A percentile compares a stretch with the other conserved stretches of the same genome.
Conservation (phyloP, 2,797 vertebrate genomes). For the Cyprinodon diabolis region DNA sequence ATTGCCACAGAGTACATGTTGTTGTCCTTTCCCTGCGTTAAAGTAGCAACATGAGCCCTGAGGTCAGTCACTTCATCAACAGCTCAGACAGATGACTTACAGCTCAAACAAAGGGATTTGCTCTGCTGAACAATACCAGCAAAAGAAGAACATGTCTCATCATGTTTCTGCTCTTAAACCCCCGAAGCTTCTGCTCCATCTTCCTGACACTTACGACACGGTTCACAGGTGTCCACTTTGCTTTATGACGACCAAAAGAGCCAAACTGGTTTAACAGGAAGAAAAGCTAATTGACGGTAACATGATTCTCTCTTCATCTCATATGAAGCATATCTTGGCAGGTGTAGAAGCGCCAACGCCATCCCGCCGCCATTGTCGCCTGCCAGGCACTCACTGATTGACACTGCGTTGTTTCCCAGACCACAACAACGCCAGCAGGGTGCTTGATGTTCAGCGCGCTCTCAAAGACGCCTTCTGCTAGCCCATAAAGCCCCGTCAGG, state of each 20-base stretch:
- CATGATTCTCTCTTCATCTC: slow-evolving; percentile 33
- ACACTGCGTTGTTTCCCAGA: slow-evolving; percentile 51
- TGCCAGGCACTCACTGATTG: slow-evolving; percentile 48
- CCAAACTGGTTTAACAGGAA: slow-evolving; percentile 37
- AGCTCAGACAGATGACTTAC: slow-evolving; percentile 31
- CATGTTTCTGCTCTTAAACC: background rate
- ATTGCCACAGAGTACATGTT: slow-evolving; percentile 18
- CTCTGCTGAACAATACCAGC: slow-evolving; percentile 17
- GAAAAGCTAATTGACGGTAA: slow-evolving; percentile 49
- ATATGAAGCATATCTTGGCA: slow-evolving; percentile 31
- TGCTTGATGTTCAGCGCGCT: slow-evolving; percentile 47
- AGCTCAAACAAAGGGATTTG: slow-evolving; percentile 39
- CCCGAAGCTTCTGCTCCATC: slow-evolving; percentile 12
- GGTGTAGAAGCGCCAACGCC: slow-evolving; percentile 37
- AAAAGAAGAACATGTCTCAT: slow-evolving; percentile 15
- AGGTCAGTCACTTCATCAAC: slow-evolving; percentile 51
- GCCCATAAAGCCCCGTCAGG: slow-evolving; percentile 61
- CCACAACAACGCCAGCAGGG: slow-evolving; percentile 56
- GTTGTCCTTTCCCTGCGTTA: slow-evolving; percentile 14
- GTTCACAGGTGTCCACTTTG: slow-evolving; percentile 26
- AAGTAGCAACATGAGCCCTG: slow-evolving; percentile 25
- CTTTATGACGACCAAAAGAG: slow-evolving; percentile 26
- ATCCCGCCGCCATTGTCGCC: slow-evolving; percentile 25
- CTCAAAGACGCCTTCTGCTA: slow-evolving; percentile 60
- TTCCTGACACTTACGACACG: slow-evolving; percentile 13